phyloP scores from a whole-genome alignment of 64 coral and sea anemone genomes.

The Acropora yongei region DNA sequence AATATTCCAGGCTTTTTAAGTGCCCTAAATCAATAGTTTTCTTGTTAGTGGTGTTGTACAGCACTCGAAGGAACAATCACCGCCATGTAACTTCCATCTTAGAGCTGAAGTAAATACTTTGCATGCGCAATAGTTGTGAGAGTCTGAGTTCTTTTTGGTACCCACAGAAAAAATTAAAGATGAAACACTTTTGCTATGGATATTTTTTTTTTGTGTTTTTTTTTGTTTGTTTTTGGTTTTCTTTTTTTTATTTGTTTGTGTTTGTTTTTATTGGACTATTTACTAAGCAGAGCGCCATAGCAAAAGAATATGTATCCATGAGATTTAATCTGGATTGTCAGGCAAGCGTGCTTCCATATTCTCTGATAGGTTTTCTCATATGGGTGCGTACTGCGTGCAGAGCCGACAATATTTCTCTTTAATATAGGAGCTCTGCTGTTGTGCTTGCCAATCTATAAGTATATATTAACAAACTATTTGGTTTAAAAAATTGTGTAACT shows the following conservation, averaged over 20 bases:
- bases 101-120: background rate
- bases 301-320: constrained; percentile 1
- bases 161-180: background rate
- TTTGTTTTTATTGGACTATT: too few species aligned
- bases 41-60: background rate
- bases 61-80: background rate
- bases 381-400: background rate
- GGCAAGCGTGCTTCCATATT: background rate
- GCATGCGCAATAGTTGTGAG: background rate
- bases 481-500: background rate
- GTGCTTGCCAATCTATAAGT: background rate
- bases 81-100: background rate
- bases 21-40: background rate
- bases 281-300: background rate
- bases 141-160: background rate
- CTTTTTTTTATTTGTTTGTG: too few species aligned
- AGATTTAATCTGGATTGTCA: background rate
- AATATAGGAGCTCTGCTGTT: background rate
- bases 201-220: background rate
- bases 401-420: background rate
- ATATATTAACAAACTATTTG: background rate
- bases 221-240: too few species aligned
- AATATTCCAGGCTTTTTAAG: background rate
- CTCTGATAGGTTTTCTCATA: background rate
- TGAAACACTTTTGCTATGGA: background rate